Conservation (phyloP, 2,888 invertebrate genomes). For the Meandrusa payeni region DNA sequence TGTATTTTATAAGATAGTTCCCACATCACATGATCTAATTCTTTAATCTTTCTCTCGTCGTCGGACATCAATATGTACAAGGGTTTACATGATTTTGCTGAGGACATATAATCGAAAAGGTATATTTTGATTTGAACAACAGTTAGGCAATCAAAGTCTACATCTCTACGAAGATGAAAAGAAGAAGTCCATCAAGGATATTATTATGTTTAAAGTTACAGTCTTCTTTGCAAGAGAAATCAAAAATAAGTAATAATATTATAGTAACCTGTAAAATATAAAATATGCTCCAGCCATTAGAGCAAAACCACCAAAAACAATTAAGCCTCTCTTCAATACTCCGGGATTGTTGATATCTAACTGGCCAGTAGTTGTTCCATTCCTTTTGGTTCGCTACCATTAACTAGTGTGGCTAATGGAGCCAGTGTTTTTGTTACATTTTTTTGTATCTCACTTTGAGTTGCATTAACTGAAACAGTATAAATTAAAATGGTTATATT, state of each 20-base stretch:
- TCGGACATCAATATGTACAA: too few relatives aligned
- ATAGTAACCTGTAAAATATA: constrained; percentile 67
- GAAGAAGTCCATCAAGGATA: too few relatives aligned
- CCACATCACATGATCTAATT: too few relatives aligned
- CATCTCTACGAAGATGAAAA: too few relatives aligned
- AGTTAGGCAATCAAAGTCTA: too few relatives aligned
- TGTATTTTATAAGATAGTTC: too few relatives aligned
- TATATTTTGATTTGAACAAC: too few relatives aligned
- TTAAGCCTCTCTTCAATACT: constrained; percentile 64
- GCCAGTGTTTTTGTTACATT: constrained; percentile 27
- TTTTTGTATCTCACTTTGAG: constrained; percentile 31
- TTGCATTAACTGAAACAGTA: constrained; percentile 14
- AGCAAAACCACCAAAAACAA: constrained; percentile 73
- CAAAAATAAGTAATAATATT: neutral
- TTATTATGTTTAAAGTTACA: too few relatives aligned
- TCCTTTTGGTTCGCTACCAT: constrained; percentile 12
- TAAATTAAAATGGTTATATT: neutral
- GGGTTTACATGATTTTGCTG: too few relatives aligned
- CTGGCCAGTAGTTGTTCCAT: constrained; percentile 31
- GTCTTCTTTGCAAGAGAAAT: too few relatives aligned
- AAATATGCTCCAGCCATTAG: constrained; percentile 67
- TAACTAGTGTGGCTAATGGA: constrained; percentile 5
- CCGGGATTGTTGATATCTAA: constrained; percentile 60
- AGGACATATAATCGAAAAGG: too few relatives aligned
- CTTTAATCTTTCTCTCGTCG: too few relatives aligned